A percentile compares a stretch with the other conserved stretches of the same genome.
Conservation (phyloP, 1,140 invertebrate species). For the Leptinotarsa undecemlineata region DNA sequence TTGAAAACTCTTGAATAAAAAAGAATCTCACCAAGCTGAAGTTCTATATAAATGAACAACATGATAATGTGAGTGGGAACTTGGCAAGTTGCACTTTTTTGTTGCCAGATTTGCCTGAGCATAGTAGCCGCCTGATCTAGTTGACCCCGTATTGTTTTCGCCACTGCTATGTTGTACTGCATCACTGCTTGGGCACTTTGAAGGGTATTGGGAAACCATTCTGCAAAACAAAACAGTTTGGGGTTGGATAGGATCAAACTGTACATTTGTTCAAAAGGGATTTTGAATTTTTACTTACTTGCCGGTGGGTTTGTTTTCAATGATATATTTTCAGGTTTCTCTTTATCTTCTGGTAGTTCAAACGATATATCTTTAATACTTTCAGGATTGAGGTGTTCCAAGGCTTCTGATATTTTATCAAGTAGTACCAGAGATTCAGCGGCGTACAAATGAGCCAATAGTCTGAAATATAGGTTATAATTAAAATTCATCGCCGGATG, state of each 20-base stretch:
- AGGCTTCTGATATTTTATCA: conserved; percentile 81
- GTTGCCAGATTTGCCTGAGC: conserved; percentile 68
- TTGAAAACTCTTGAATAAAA: conserved; percentile 9
- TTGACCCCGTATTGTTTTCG: conserved; percentile 76
- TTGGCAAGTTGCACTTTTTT: conserved; percentile 59
- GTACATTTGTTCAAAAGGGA: too few relatives aligned
- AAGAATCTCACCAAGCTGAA: conserved; percentile 64
- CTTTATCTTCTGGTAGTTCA: conserved; percentile 51
- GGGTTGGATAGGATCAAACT: too few relatives aligned
- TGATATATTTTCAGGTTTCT: conserved; percentile 51
- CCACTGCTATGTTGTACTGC: conserved; percentile 80
- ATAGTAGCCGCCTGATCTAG: conserved; percentile 72
- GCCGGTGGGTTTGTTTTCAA: conserved; percentile 55
- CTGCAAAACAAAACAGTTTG: conserved; percentile 44
- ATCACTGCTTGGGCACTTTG: conserved; percentile 69
- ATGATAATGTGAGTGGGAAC: conserved; percentile 75
- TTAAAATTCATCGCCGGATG: not conserved
- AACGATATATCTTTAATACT: conserved; percentile 65
- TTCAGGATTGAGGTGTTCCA: conserved; percentile 82
- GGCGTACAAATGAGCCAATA: conserved; percentile 85
- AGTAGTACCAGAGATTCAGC: conserved; percentile 86
- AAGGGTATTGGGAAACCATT: conserved; percentile 73
- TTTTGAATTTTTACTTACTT: conserved; percentile 38
- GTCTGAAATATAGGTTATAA: conserved; percentile 59
- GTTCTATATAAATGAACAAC: conserved; percentile 73